phyloP scores from a whole-genome alignment of 2,113 vertebrate genomes.

The Bostrychus sinensis region DNA sequence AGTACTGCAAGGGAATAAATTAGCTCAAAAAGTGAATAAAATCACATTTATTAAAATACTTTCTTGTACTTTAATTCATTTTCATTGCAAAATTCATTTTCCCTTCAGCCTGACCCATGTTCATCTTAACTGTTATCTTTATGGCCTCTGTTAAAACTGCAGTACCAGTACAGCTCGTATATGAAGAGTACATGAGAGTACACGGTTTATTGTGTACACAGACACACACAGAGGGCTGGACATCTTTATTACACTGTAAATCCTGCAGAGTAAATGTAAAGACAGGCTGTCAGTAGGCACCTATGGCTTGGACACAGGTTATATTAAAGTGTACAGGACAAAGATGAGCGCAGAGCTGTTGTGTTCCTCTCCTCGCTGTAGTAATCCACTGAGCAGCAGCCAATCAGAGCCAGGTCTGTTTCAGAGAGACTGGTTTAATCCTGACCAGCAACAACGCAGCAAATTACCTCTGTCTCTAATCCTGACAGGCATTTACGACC shows the following conservation, averaged over 20 bases:
- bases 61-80: too few relatives aligned
- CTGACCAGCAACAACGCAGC: not conserved
- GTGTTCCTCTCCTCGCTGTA: not conserved
- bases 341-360: not conserved
- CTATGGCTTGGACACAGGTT: not conserved
- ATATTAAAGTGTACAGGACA: not conserved
- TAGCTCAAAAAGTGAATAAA: too few relatives aligned
- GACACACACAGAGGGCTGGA: not conserved
- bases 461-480: not conserved
- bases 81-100: too few relatives aligned
- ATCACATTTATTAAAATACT: too few relatives aligned
- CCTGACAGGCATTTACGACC: not conserved
- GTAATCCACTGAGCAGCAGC: not conserved
- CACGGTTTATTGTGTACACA: not conserved
- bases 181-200: not conserved
- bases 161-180: not conserved
- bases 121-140: not conserved
- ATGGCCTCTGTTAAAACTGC: not conserved
- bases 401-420: not conserved
- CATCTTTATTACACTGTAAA: not conserved
- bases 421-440: not conserved
- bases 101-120: too few relatives aligned
- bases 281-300: not conserved
- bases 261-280: not conserved
- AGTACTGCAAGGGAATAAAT: too few relatives aligned